phyloP scores from a whole-genome alignment of 2,797 vertebrate genomes.

The Crocodylus rhombifer region DNA sequence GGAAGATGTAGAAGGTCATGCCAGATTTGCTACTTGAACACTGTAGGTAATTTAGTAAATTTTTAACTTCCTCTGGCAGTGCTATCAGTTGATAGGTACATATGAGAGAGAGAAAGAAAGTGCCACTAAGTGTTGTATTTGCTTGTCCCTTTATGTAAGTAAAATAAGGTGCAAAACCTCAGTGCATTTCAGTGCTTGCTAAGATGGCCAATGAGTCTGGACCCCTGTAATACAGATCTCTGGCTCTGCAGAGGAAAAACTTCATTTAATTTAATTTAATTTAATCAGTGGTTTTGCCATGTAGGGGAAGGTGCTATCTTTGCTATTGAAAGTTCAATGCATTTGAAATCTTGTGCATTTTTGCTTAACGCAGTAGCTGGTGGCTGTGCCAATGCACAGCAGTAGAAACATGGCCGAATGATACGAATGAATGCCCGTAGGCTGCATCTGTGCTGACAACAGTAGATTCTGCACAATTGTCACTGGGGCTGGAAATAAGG shows the following conservation, averaged over 20 bases:
- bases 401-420: background rate
- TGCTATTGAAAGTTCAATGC: background rate
- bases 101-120: background rate
- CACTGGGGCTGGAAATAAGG: background rate
- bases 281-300: background rate
- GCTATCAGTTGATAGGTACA: background rate
- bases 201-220: background rate
- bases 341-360: background rate
- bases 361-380: background rate
- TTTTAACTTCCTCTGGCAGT: background rate
- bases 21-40: background rate
- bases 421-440: background rate
- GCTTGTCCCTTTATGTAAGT: background rate
- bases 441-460: background rate
- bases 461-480: background rate
- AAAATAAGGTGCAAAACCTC: background rate
- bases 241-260: background rate
- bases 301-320: background rate
- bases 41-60: background rate
- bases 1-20: background rate
- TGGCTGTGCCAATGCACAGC: background rate
- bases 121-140: fast-evolving
- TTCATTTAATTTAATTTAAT: background rate
- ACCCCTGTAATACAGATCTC: fast-evolving
- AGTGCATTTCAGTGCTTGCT: fast-evolving